Base-by-base conservation (phyloP, 2,113 vertebrate species). In the Cyphomyrus discorhynchus region DNA sequence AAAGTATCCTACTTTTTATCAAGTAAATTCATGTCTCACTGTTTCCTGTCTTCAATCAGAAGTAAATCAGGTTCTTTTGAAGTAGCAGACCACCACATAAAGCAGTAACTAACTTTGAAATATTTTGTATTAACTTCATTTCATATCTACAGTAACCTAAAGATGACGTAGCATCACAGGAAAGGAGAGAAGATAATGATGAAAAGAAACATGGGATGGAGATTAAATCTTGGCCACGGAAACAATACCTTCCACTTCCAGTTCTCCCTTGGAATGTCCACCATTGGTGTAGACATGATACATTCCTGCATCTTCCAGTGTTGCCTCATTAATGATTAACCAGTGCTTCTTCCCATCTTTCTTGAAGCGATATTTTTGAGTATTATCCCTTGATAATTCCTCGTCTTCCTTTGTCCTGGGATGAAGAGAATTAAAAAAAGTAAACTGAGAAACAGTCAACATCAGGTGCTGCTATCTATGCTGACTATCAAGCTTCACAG, bases 221-320 rank as follows among this genome's bases (percentile, higher is more conserved):
- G 31, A 77, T 77, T 13, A 77, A 39, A 77, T 39, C 15, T 35
- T 31, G n/a, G 4, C 70, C 70, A 77, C 31, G 17, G 70, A 58
- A 46, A 8, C 77, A 9, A 0, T 89, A 98, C 98, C 98, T 96
- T 98, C 97, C 89, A 99, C 98, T 0, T 97, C 95, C 91, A 99
- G 93, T 31, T 98, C 97, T 2, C 97, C 98, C 91, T 98, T 97
- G 27, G 97, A 97, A 13, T 97, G 97, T 1, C 97, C 98, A 0
- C 98, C 98, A 0, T 97, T 99, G 88, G 98, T 98, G 91, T 95
- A 94, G 89, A 96, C 95, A 35, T 95, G 94, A 93, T 96, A 99
- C 92, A 95, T 97, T 0, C 97, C 98, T 0, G 89, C 92, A 50
- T 99, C 97, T 1, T 97, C 95, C 91, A 94, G 89, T 0, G 88